These are phyloP conservation scores for Mesoligia furuncula DNA, from an alignment of 2,888 invertebrate species.

Conservation along the genomic window DNA sequence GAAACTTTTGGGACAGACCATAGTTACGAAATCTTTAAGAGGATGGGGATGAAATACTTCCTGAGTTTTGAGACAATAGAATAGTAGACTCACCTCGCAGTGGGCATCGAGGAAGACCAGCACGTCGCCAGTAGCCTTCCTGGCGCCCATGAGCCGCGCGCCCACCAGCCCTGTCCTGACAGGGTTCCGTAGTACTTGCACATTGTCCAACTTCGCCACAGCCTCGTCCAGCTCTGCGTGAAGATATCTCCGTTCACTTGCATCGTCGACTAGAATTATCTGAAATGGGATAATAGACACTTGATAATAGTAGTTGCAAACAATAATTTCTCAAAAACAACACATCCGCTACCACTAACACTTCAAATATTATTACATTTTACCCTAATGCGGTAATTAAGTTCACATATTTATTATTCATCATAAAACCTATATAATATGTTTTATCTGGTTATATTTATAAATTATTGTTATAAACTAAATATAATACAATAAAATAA, in stretches of 20 bases:
- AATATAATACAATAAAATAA: background rate
- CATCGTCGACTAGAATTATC: slow-evolving; percentile 87
- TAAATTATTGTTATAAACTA: background rate
- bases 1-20: background rate
- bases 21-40: background rate
- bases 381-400: background rate
- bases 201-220: slow-evolving; percentile 76
- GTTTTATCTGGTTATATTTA: background rate
- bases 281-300: slow-evolving; percentile 67
- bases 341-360: background rate
- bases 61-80: background rate
- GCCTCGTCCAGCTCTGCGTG: slow-evolving; percentile 84
- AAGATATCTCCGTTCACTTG: slow-evolving; percentile 84
- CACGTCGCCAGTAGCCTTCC: slow-evolving; percentile 94
- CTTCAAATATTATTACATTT: background rate
- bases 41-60: background rate
- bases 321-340: background rate
- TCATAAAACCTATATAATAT: background rate
- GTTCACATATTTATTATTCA: too few relatives aligned
- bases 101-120: slow-evolving; percentile 98
- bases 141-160: slow-evolving; percentile 96
- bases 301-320: background rate
- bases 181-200: slow-evolving; percentile 93
- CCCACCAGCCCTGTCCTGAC: slow-evolving; percentile 96
- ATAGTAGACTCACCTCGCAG: slow-evolving; percentile 94